Conservation (phyloP, 2,797 vertebrate species). For the Momotus momota region DNA sequence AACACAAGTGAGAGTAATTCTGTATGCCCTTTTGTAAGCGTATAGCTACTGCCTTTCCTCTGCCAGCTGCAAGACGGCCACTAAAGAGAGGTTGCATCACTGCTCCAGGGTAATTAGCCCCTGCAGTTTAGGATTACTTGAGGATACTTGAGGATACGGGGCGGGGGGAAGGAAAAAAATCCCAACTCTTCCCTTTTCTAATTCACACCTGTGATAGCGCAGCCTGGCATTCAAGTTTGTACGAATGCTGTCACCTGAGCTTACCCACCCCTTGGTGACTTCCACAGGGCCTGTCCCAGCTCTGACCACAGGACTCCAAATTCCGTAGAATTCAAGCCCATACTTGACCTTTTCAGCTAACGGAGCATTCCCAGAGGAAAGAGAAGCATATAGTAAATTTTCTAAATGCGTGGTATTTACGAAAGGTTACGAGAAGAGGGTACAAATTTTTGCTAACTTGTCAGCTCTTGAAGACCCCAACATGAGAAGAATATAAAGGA, state of each 20-base stretch:
- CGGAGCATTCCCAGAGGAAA: not conserved
- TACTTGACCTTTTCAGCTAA: not conserved
- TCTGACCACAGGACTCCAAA: not conserved
- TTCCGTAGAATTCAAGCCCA: not conserved
- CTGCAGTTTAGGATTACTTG: not conserved
- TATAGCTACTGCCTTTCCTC: not conserved
- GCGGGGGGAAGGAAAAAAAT: too few species aligned
- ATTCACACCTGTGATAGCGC: not conserved
- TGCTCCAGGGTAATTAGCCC: rapidly evolving
- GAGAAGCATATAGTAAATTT: rapidly evolving
- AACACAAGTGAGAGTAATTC: not conserved
- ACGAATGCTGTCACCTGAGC: not conserved
- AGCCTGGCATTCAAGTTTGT: not conserved
- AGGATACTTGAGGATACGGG: not conserved
- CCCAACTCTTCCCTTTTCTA: not conserved
- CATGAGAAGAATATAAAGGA: not conserved
- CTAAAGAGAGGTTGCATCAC: not conserved
- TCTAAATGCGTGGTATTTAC: rapidly evolving
- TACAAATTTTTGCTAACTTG: not conserved
- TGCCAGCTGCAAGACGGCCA: not conserved
- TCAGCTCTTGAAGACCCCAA: not conserved
- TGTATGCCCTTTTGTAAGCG: not conserved
- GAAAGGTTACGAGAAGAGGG: not conserved
- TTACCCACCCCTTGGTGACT: not conserved
- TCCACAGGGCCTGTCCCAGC: not conserved